phyloP scores from a whole-genome alignment of 2,797 vertebrate genomes.

The Dipus sagitta region DNA sequence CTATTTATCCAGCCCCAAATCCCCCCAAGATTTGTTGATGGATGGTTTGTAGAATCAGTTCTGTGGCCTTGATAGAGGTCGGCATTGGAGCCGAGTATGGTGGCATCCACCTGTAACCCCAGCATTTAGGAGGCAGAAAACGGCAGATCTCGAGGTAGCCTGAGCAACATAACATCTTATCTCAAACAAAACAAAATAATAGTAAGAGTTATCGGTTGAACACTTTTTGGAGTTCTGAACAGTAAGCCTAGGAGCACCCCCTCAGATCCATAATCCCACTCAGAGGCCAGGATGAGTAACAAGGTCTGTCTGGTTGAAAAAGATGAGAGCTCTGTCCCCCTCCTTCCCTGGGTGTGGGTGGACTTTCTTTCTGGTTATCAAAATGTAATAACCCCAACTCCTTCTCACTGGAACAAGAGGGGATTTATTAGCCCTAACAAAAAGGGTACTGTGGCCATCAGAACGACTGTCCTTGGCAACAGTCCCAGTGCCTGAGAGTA shows the following conservation, averaged over 20 bases:
- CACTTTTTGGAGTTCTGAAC: neutral
- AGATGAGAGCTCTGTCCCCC: conserved; percentile 12
- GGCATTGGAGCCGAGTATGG: neutral
- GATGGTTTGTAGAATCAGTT: neutral
- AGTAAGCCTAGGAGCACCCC: neutral
- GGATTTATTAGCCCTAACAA: conserved; percentile 75
- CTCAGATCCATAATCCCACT: neutral
- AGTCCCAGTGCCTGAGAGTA: conserved; percentile 43
- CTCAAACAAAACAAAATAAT: neutral
- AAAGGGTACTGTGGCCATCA: conserved; percentile 65
- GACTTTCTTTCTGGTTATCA: conserved; percentile 62
- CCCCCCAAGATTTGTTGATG: neutral
- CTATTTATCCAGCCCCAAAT: no score
- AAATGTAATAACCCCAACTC: conserved; percentile 60
- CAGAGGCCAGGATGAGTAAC: neutral
- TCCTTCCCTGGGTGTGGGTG: neutral
- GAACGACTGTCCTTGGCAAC: conserved; percentile 69
- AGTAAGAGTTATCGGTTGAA: neutral
- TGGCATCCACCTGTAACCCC: neutral
- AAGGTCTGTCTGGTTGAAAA: neutral
- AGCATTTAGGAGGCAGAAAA: neutral
- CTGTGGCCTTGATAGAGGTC: neutral
- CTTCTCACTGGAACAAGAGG: conserved; percentile 70
- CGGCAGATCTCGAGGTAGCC: neutral
- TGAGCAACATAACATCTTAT: neutral